Evolutionary conservation across 35 echinoderm and acorn worm species (phyloP).

Genomic region (Anneissia japonica): DNA sequence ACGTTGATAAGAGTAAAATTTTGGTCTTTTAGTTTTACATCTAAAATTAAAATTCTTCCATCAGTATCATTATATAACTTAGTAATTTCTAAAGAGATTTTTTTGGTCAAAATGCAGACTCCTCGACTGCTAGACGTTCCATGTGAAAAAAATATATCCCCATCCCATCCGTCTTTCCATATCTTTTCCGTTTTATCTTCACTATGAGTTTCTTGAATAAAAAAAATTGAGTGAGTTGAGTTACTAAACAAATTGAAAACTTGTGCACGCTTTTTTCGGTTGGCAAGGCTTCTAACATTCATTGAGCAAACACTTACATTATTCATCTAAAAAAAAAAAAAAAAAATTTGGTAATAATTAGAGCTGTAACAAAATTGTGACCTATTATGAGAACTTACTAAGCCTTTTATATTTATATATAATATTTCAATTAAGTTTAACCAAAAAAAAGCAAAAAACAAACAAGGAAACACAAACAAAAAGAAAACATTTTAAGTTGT

Average conservation of each 20-base stretch:
- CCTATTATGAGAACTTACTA: too few relatives aligned
- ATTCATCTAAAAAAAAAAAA: too few relatives aligned
- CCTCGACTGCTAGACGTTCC: not conserved
- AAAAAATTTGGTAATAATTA: too few relatives aligned
- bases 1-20: not conserved
- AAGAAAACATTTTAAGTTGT: too few relatives aligned
- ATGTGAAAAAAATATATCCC: not conserved
- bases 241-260: not conserved
- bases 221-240: not conserved
- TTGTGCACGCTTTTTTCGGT: not conserved
- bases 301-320: not conserved
- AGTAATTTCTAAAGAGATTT: not conserved
- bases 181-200: not conserved
- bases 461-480: too few relatives aligned
- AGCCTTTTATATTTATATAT: too few relatives aligned
- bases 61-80: not conserved
- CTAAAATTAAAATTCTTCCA: not conserved
- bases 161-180: not conserved
- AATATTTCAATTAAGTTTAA: too few relatives aligned
- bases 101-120: not conserved
- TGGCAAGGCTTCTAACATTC: not conserved
- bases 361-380: too few relatives aligned
- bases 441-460: too few relatives aligned
- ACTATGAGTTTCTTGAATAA: not conserved
- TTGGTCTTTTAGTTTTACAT: not conserved